Conservation (phyloP, 2,888 invertebrate species). For the Acheta domesticus region DNA sequence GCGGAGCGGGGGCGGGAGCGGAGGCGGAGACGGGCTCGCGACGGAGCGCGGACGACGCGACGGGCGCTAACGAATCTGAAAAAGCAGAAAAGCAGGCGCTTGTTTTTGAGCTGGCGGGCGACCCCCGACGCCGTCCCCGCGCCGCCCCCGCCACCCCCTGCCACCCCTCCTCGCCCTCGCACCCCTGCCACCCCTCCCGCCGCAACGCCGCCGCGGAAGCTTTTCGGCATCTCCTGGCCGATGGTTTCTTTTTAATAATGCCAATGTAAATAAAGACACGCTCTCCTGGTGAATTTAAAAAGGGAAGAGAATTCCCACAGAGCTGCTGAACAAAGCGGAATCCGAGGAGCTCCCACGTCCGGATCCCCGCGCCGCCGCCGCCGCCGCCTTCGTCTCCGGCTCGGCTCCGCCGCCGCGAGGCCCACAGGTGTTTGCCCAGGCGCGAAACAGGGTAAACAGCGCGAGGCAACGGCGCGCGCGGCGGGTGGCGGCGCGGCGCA, state of each 20-base stretch:
- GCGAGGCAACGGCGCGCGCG: not conserved
- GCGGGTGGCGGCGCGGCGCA: not conserved
- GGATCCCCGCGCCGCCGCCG: not conserved
- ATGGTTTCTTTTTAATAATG: conserved; percentile 18
- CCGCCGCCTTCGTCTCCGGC: not conserved
- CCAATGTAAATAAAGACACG: conserved; percentile 18
- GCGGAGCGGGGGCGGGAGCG: not conserved
- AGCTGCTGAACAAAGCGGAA: conserved; percentile 18
- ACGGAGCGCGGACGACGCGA: not conserved
- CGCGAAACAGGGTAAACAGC: conserved; percentile 6
- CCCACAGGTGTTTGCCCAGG: conserved; percentile 9
- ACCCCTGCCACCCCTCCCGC: not conserved
- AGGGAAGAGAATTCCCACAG: conserved; percentile 8
- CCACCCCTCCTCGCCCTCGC: not conserved
- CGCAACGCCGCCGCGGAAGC: too few species aligned
- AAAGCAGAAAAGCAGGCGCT: not conserved
- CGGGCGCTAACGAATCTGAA: conserved; percentile 18
- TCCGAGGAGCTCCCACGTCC: not conserved
- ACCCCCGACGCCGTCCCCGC: not conserved
- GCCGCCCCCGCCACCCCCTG: not conserved
- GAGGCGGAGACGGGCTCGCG: not conserved
- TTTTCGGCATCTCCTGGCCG: conserved; percentile 6
- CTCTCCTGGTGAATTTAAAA: not conserved
- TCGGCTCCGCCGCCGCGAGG: not conserved
- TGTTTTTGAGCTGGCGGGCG: conserved; percentile 5